Evolutionary conservation across 2,113 vertebrate genomes (phyloP).

Genomic region (Macroglossus sobrinus): DNA sequence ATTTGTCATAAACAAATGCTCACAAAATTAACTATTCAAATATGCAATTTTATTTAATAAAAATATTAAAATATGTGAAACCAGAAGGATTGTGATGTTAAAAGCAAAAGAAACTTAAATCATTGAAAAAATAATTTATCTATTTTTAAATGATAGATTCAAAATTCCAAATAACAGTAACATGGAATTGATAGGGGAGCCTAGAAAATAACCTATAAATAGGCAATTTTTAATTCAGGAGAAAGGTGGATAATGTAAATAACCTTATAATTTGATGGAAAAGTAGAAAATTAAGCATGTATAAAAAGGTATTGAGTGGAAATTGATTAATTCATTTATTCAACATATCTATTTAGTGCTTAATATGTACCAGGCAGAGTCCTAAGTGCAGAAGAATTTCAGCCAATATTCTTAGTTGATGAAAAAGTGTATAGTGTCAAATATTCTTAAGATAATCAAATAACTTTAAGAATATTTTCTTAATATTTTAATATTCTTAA

Average conservation of each 20-base stretch:
- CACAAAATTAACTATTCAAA: neutral
- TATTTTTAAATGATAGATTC: neutral
- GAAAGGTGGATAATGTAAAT: neutral
- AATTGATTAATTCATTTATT: neutral
- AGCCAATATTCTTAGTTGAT: neutral
- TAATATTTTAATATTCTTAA: neutral
- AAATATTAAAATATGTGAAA: neutral
- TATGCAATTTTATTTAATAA: too few relatives aligned
- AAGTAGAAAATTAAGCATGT: neutral
- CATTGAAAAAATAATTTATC: neutral
- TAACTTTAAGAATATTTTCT: neutral
- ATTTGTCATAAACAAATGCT: neutral
- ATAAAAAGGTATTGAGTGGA: neutral
- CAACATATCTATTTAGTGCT: neutral
- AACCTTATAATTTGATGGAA: neutral
- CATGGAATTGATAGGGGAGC: neutral
- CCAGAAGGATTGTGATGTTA: neutral
- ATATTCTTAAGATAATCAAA: neutral
- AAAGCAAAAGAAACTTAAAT: neutral
- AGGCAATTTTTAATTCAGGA: neutral
- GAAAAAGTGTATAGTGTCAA: neutral
- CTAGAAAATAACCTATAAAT: neutral
- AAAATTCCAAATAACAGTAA: neutral
- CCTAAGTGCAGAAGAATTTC: neutral
- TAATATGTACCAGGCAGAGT: neutral